Evolutionary conservation across 1,140 invertebrate genomes (phyloP), one percentile per base, ranked within the genome.

Genomic region (Cherax quadricarinatus): DNA sequence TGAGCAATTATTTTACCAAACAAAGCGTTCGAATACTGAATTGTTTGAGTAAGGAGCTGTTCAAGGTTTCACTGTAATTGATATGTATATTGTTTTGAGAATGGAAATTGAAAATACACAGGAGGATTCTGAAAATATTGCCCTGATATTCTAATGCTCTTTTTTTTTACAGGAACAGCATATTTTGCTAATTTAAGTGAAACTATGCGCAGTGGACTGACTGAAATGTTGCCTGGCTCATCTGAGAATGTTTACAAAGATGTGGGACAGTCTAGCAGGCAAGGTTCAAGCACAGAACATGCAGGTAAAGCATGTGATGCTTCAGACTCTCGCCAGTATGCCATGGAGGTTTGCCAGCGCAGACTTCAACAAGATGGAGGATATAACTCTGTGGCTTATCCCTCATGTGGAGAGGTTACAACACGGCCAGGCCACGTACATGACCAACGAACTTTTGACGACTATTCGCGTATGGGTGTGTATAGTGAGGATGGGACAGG

Each of bases 161-260:
- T 10, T 10, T 57, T 57, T 53, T 6, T 88, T 81, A 62, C 84
- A 91, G 89, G 89, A 14, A 86, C 89, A n/a, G 80, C 89, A n/a
- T 91, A 91, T 48, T 91, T 91, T 81, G 84, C 89, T 49, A 91
- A 86, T 53, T 48, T 91, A 53, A 86, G 70, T 62, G 89, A 91
- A 53, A 91, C 70, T 57, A 91, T 91, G 89, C 82, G 89, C n/a
- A 84, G 89, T 21, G 84, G 83, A 21, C 75, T 91, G 7, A 51
- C 83, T 16, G 89, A 91, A 24, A 86, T 91, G 73, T 53, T 91
- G 60, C 75, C 89, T 3, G 83, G 87, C n/a, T 49, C 87, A 30
- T 62, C 75, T 24, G 87, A 88, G 14, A 88, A 48, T 62, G 75
- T 81, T 18, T 88, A 88, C 78, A 88, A 88, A 48, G 87, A 88